Percentiles rank a stretch among this genome's conserved stretches.
phyloP scores from a whole-genome alignment of 2,797 vertebrate species.

The Balearica regulorum region DNA sequence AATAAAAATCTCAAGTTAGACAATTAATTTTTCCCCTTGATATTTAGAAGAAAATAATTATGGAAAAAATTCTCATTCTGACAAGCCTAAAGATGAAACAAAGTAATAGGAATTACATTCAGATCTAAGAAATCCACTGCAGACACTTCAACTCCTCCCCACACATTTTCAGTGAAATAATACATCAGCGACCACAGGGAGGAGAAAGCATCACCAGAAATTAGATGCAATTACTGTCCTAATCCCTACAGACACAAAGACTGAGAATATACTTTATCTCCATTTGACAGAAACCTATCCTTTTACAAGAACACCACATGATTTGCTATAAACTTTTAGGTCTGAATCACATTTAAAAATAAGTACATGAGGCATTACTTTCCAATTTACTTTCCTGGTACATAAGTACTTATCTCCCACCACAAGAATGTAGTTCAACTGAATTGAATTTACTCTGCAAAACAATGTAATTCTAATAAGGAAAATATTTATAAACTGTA shows the following conservation, averaged over 20 bases:
- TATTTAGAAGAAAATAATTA: background rate
- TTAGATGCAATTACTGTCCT: constrained; percentile 41
- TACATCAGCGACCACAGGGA: constrained; percentile 1
- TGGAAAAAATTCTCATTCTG: background rate
- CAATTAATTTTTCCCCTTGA: background rate
- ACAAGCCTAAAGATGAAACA: background rate
- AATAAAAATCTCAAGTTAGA: background rate
- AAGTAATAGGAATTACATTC: background rate
- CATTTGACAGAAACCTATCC: constrained; percentile 35
- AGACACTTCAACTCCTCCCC: background rate
- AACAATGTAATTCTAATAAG: background rate
- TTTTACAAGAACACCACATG: background rate
- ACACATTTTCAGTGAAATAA: constrained; percentile 9
- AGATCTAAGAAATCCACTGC: background rate
- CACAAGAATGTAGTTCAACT: background rate
- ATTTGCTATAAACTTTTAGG: background rate
- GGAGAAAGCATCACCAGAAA: constrained; percentile 26
- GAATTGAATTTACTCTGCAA: constrained; percentile 2
- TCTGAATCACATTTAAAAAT: constrained; percentile 10
- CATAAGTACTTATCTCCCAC: constrained; percentile 8
- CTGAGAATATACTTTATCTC: constrained; percentile 26
- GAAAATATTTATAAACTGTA: background rate
- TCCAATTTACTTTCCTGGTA: background rate
- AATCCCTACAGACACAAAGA: constrained; percentile 33
- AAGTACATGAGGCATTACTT: constrained; percentile 2